Evolutionary conservation across 2,797 vertebrate species (phyloP), one percentile per base, ranked within the genome.

Genomic region (Mallotus villosus): DNA sequence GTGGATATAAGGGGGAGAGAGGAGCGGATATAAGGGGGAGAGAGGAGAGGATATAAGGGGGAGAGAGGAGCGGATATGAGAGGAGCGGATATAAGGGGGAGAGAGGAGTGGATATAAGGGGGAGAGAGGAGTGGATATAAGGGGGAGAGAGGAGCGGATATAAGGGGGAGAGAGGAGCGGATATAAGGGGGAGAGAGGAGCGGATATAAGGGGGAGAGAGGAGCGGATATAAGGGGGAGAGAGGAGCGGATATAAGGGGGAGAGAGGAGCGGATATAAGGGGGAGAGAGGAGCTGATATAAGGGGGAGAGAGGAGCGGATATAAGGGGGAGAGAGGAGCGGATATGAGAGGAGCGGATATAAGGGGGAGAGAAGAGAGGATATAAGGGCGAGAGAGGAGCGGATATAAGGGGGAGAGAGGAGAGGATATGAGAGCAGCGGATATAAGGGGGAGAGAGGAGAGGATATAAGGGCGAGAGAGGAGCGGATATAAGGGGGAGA

Each of bases 341-440:
- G 53, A 86, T 82, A 72, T 78, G 59, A 66, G 63, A 59, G 32
- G 41, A 37, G 21, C 49, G 41, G 53, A 86, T 82, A 72, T 78
- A 61, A 66, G 63, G n/a, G n/a, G n/a, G n/a, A n/a, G n/a, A n/a
- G n/a, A n/a, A n/a, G n/a, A n/a, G n/a, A n/a, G n/a, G n/a, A n/a
- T n/a, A n/a, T n/a, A n/a, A n/a, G n/a, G n/a, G n/a, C n/a, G n/a
- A 41, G 19, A 24, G n/a, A 59, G 32, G 41, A 37, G 21, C 49
- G 41, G 53, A 86, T 82, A 72, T 78, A 61, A 66, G 63, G n/a
- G n/a, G n/a, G n/a, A 41, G 19, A 24, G n/a, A 59, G 32, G 41
- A 37, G 21, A 58, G 41, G 53, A 86, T 82, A 72, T 78, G 59
- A 66, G 63, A n/a, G n/a, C n/a, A n/a, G n/a, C n/a, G n/a, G n/a